A percentile compares a stretch with the other conserved stretches of the same genome.
Conservation (phyloP, 2,797 vertebrate species). For the Mus minutoides region DNA sequence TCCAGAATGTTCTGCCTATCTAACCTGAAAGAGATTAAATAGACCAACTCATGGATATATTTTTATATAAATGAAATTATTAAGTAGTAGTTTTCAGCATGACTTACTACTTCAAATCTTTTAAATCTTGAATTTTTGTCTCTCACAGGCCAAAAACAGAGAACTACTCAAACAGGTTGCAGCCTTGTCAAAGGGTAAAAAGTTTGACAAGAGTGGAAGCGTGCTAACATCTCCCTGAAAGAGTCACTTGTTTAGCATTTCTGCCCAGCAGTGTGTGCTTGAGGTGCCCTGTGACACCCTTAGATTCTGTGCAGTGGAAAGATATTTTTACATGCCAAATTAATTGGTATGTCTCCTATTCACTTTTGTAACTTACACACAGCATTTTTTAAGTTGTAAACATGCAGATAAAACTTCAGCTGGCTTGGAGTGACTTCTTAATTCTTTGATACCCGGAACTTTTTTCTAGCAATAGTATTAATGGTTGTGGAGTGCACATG, state of each 20-base stretch:
- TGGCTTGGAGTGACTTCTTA: constrained; percentile 89
- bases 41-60: not conserved
- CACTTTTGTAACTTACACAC: constrained; percentile 87
- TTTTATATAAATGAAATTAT: not conserved
- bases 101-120: constrained; percentile 61
- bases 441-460: constrained; percentile 86
- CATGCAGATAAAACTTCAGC: constrained; percentile 89
- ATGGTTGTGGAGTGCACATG: constrained; percentile 78
- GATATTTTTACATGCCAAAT: constrained; percentile 88
- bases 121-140: constrained; percentile 76
- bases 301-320: constrained; percentile 86
- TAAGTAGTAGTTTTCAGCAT: constrained; percentile 45
- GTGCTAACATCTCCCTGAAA: constrained; percentile 95
- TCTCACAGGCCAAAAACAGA: constrained; percentile 96
- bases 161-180: constrained; percentile 99
- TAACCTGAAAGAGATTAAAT: constrained; percentile 43
- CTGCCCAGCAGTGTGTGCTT: constrained; percentile 82
- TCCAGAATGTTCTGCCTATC: not conserved
- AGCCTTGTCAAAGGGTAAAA: constrained; percentile 98
- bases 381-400: constrained; percentile 88
- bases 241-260: constrained; percentile 76
- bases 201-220: constrained; percentile 97
- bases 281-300: constrained; percentile 90
- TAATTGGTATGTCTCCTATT: constrained; percentile 87
- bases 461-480: constrained; percentile 88